A percentile compares a stretch with the other conserved stretches of the same genome.
Evolutionary conservation across 1,140 invertebrate species (phyloP).

Genomic region (Akabosia matsudoensis): DNA sequence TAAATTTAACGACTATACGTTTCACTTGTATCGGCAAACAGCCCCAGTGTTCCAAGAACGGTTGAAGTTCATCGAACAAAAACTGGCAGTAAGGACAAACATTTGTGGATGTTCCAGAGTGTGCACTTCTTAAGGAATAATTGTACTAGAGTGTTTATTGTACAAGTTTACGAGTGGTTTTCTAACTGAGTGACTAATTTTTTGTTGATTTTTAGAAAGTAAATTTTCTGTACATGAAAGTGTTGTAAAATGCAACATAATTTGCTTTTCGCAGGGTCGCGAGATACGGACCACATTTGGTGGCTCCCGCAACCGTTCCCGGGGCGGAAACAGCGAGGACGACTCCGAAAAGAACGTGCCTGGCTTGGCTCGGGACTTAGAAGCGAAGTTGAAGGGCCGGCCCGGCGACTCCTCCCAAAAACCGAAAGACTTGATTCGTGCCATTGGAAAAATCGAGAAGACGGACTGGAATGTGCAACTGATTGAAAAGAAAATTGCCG

Average conservation of each 20-base stretch:
- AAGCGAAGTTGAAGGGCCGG: constrained; percentile 63
- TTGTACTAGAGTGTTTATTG: no score
- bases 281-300: constrained; percentile 56
- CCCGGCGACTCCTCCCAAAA: constrained; percentile 61
- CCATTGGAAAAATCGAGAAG: constrained; percentile 83
- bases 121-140: no score
- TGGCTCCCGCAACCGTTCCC: constrained; percentile 57
- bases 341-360: constrained; percentile 63
- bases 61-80: constrained; percentile 71
- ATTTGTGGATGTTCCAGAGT: background rate
- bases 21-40: constrained; percentile 69
- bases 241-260: no score
- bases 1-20: constrained; percentile 68
- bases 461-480: constrained; percentile 89
- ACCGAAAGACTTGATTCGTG: constrained; percentile 77
- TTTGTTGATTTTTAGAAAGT: no score
- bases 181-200: no score
- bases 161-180: no score
- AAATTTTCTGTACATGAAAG: no score
- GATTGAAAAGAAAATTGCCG: constrained; percentile 84
- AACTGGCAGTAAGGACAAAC: constrained; percentile 52
- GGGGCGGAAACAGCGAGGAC: constrained; percentile 53
- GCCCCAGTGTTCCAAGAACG: constrained; percentile 71
- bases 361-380: constrained; percentile 66
- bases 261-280: constrained; percentile 57